These are phyloP conservation scores for Periparus ater DNA, from an alignment of 2,797 vertebrate genomes.

Conservation along the genomic window DNA sequence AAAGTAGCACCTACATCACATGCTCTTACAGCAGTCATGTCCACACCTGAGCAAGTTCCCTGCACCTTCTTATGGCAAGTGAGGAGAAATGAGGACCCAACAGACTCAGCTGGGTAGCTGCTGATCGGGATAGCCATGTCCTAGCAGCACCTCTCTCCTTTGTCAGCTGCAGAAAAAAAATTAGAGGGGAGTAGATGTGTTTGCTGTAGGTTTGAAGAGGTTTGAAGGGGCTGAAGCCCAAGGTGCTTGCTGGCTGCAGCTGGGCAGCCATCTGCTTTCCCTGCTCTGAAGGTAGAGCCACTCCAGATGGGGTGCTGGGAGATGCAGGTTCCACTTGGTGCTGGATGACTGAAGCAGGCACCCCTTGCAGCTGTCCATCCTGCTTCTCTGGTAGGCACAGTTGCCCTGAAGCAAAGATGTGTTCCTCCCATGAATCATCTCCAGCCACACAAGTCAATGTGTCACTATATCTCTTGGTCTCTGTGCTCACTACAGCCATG, in stretches of 20 bases:
- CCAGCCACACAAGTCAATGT: background rate
- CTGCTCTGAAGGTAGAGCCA: background rate
- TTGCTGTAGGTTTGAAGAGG: background rate
- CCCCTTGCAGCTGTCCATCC: background rate
- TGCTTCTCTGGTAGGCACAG: background rate
- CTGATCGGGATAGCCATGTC: background rate
- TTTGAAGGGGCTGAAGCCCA: background rate
- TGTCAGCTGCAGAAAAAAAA: background rate
- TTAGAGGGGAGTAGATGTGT: background rate
- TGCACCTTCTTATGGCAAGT: background rate
- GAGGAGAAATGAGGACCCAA: background rate
- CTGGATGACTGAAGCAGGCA: background rate
- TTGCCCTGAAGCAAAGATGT: background rate
- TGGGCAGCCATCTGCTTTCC: background rate
- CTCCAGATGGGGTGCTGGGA: background rate
- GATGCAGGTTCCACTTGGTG: background rate
- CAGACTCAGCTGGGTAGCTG: fast-evolving
- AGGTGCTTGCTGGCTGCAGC: background rate
- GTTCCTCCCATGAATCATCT: background rate
- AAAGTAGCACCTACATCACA: background rate
- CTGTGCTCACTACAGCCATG: fast-evolving
- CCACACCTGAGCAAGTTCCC: background rate
- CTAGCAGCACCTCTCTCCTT: background rate
- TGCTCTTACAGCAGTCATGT: background rate
- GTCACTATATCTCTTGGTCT: background rate